A percentile compares a stretch with the other conserved stretches of the same genome.
Evolutionary conservation across 2,888 invertebrate species (phyloP).

Genomic region (Heliconius erato): DNA sequence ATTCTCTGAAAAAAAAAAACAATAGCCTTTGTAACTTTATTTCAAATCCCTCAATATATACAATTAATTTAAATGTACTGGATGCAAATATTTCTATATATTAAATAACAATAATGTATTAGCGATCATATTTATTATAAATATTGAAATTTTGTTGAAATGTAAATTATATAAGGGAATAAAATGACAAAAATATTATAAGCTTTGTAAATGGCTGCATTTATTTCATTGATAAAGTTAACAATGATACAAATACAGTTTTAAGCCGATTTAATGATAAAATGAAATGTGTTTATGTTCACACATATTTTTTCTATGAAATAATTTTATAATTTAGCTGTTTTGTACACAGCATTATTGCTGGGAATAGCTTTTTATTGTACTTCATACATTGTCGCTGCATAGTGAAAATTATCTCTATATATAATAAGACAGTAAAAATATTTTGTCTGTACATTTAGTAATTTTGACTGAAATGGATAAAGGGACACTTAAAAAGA

Average conservation of each 20-base stretch:
- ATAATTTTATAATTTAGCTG: slow-evolving; percentile 1
- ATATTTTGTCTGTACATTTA: too few species aligned
- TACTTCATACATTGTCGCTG: background rate
- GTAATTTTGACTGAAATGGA: too few species aligned
- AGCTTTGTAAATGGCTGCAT: slow-evolving; percentile 60
- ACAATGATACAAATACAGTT: slow-evolving; percentile 2
- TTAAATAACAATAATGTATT: slow-evolving; percentile 18
- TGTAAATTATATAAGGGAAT: slow-evolving; percentile 37
- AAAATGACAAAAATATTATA: slow-evolving; percentile 55
- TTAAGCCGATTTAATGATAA: slow-evolving; percentile 30
- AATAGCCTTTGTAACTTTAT: background rate
- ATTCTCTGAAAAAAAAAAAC: background rate
- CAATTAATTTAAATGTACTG: background rate
- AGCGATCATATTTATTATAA: slow-evolving; percentile 36
- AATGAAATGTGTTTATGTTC: background rate
- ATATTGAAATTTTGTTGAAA: slow-evolving; percentile 23
- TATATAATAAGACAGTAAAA: too few species aligned
- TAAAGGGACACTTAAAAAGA: too few species aligned
- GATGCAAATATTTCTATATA: slow-evolving; percentile 25
- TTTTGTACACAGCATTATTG: background rate
- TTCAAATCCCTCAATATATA: background rate
- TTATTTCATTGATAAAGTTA: slow-evolving; percentile 20
- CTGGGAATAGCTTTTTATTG: background rate
- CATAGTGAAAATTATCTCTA: background rate
- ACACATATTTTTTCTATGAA: background rate